phyloP scores from a whole-genome alignment of 2,888 invertebrate species.

The Nycteola revayana region DNA sequence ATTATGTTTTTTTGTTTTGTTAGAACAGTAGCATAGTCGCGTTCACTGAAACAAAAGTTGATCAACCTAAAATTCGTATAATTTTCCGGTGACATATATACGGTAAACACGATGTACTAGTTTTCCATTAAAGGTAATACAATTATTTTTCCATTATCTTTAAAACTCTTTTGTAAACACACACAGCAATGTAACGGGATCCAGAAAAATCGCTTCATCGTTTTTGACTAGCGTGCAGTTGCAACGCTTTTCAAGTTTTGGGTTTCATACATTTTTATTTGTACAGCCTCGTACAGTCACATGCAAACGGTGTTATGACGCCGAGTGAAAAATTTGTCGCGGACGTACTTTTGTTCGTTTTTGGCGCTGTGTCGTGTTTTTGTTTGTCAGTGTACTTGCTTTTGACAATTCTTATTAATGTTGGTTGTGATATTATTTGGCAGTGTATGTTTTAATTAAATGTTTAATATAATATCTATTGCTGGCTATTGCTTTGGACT shows the following conservation, averaged over 20 bases:
- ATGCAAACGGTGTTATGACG: slow-evolving; percentile 51
- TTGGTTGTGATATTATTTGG: slow-evolving; percentile 20
- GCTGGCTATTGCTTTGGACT: too few species aligned
- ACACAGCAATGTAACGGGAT: slow-evolving; percentile 26
- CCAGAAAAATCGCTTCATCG: slow-evolving; percentile 27
- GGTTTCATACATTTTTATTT: slow-evolving; percentile 30
- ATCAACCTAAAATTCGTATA: too few species aligned
- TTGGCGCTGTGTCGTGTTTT: slow-evolving; percentile 23
- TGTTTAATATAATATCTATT: slow-evolving; percentile 5
- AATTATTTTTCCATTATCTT: neutral
- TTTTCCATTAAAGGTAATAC: too few species aligned
- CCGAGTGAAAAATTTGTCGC: slow-evolving; percentile 59
- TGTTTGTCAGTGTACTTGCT: slow-evolving; percentile 21
- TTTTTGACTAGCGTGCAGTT: slow-evolving; percentile 30
- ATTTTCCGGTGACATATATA: too few species aligned
- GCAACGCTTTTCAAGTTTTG: slow-evolving; percentile 37
- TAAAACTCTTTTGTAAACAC: slow-evolving; percentile 1
- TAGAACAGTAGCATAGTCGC: too few species aligned
- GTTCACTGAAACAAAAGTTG: too few species aligned
- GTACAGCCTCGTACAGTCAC: slow-evolving; percentile 36
- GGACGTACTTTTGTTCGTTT: slow-evolving; percentile 38
- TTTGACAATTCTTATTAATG: slow-evolving; percentile 15
- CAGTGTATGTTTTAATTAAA: slow-evolving; percentile 5
- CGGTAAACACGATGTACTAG: too few species aligned
- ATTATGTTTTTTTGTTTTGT: too few species aligned